phyloP scores from a whole-genome alignment of 1,140 invertebrate genomes.

The Drosophila parvula region DNA sequence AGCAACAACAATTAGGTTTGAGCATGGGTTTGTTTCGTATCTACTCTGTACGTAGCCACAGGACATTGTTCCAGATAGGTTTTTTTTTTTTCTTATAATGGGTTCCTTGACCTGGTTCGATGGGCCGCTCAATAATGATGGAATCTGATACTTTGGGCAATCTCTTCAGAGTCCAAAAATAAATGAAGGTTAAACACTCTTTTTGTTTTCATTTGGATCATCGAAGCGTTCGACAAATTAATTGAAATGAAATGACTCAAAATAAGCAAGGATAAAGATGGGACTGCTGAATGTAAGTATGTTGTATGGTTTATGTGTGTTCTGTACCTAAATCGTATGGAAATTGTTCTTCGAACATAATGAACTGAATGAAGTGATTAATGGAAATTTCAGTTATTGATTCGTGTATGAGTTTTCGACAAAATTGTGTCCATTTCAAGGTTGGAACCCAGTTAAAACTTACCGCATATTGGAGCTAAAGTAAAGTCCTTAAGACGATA shows the following conservation, averaged over 20 bases:
- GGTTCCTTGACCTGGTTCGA: conserved; percentile 70
- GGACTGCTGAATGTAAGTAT: conserved; percentile 40
- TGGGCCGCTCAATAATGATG: conserved; percentile 84
- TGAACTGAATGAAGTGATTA: conserved; percentile 59
- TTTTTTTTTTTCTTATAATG: conserved; percentile 25
- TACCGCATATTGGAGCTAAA: conserved; percentile 31
- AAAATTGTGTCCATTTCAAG: conserved; percentile 68
- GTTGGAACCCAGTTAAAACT: conserved; percentile 27
- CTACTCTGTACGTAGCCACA: conserved; percentile 66
- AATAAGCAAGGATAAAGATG: conserved; percentile 43
- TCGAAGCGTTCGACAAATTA: conserved; percentile 23
- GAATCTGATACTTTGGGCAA: conserved; percentile 76
- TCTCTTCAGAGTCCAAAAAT: conserved; percentile 46
- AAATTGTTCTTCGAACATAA: conserved; percentile 39
- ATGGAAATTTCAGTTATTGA: conserved; percentile 21
- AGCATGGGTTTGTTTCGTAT: conserved; percentile 48
- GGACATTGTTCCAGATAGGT: conserved; percentile 58
- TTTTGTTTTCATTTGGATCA: conserved; percentile 10
- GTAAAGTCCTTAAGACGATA: neutral
- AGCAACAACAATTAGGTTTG: conserved; percentile 73
- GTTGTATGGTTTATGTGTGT: conserved; percentile 53
- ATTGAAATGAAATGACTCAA: conserved; percentile 40
- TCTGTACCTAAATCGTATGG: conserved; percentile 15
- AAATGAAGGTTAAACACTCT: conserved; percentile 25
- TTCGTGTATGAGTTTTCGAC: conserved; percentile 1